These are phyloP conservation scores for Anolis sagrei DNA, from an alignment of 2,113 vertebrate species.

Conservation along the genomic window DNA sequence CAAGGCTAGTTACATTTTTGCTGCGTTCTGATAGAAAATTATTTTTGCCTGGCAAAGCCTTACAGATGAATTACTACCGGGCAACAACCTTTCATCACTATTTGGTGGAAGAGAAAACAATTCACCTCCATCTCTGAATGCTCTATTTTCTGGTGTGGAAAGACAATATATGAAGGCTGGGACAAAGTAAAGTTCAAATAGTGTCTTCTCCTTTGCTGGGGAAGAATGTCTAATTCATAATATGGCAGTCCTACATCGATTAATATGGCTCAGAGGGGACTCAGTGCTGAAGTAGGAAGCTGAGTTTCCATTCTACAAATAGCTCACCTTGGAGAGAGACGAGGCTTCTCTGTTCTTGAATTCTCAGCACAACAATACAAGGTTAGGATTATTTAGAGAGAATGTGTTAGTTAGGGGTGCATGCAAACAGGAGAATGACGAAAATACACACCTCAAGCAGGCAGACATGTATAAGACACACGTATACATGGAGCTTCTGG, in stretches of 20 bases:
- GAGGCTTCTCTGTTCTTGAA: not conserved
- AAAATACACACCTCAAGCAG: not conserved
- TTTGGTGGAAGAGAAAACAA: conserved; percentile 49
- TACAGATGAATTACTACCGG: conserved; percentile 50
- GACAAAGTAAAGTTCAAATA: conserved; percentile 40
- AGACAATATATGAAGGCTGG: conserved; percentile 37
- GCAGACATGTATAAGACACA: not conserved
- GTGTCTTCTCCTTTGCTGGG: conserved; percentile 34
- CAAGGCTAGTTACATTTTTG: conserved; percentile 40
- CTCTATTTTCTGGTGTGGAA: conserved; percentile 31
- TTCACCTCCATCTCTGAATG: conserved; percentile 33
- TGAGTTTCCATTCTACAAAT: not conserved
- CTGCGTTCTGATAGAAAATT: conserved; percentile 27
- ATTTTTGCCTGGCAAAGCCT: conserved; percentile 38
- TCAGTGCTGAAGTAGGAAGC: conserved; percentile 4
- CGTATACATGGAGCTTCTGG: not conserved
- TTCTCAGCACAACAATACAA: not conserved
- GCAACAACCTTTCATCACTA: conserved; percentile 54
- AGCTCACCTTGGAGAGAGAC: not conserved
- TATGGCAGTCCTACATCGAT: conserved; percentile 17
- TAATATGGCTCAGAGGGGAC: conserved; percentile 29
- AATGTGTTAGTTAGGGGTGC: not conserved
- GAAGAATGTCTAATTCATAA: conserved; percentile 5
- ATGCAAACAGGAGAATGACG: not conserved
- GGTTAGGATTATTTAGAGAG: not conserved